Conservation (phyloP, 1,140 invertebrate genomes). For the Cyclina sinensis region DNA sequence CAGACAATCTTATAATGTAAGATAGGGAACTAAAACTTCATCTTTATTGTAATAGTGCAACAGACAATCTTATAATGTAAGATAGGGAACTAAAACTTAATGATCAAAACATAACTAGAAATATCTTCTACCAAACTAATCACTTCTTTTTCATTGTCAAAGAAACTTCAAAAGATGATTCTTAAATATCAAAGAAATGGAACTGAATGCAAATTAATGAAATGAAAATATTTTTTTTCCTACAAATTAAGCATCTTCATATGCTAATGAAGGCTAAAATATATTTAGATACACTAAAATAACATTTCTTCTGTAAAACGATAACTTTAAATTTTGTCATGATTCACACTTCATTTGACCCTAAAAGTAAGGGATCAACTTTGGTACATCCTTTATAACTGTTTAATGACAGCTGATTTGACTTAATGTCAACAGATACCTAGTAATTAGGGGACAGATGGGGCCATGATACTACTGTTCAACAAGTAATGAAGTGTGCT, state of each 20-base stretch:
- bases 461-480: constrained; percentile 17
- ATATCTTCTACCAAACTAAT: too few species aligned
- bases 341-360: constrained; percentile 17
- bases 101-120: too few species aligned
- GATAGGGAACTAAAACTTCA: too few species aligned
- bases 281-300: neutral
- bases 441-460: constrained; percentile 18
- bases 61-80: too few species aligned
- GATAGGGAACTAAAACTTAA: too few species aligned
- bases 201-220: neutral
- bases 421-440: neutral
- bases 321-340: neutral
- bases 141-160: too few species aligned
- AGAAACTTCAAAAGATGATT: neutral
- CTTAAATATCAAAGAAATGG: neutral
- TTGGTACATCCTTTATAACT: constrained; percentile 34
- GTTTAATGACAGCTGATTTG: constrained; percentile 35
- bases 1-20: too few species aligned
- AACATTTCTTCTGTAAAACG: constrained; percentile 8
- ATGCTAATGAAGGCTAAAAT: neutral
- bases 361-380: neutral
- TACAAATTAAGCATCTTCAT: neutral
- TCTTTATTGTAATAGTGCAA: too few species aligned
- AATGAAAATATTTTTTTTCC: constrained; percentile 9
- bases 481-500: neutral